A percentile compares a stretch with the other conserved stretches of the same genome.
These are phyloP conservation scores for Drosophila neonasuta DNA, from an alignment of 2,888 invertebrate species.

Conservation along the genomic window DNA sequence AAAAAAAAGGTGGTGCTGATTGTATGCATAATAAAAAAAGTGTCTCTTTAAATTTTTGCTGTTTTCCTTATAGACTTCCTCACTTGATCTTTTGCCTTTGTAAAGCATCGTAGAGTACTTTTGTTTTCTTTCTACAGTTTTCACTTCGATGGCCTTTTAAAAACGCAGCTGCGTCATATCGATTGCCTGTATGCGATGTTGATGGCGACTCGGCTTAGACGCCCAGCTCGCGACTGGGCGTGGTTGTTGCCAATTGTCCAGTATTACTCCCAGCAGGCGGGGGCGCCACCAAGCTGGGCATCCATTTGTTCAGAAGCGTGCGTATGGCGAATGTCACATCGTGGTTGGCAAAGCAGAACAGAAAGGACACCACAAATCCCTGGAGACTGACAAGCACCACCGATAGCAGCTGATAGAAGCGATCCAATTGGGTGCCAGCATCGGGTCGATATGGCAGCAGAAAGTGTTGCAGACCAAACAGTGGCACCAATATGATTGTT, in stretches of 20 bases:
- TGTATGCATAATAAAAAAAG: background rate
- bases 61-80: background rate
- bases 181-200: conserved; percentile 12
- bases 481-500: conserved; percentile 88
- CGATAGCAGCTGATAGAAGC: conserved; percentile 86
- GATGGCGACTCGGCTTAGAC: conserved; percentile 67
- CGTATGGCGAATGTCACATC: conserved; percentile 85
- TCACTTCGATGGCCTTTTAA: background rate
- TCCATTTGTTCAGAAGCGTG: conserved; percentile 82
- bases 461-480: conserved; percentile 89
- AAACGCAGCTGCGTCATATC: conserved; percentile 38
- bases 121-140: too few species aligned
- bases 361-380: conserved; percentile 87
- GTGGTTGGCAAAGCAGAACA: conserved; percentile 90
- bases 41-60: too few species aligned
- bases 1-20: background rate
- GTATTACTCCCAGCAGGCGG: conserved; percentile 81
- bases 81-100: background rate
- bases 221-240: conserved; percentile 82
- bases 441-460: conserved; percentile 87
- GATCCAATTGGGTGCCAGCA: conserved; percentile 84
- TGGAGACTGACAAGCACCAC: conserved; percentile 88
- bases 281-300: conserved; percentile 78
- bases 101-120: too few species aligned
- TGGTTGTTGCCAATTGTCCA: conserved; percentile 81